phyloP scores from a whole-genome alignment of 1,140 invertebrate genomes.

The Armadillidium nasatum region DNA sequence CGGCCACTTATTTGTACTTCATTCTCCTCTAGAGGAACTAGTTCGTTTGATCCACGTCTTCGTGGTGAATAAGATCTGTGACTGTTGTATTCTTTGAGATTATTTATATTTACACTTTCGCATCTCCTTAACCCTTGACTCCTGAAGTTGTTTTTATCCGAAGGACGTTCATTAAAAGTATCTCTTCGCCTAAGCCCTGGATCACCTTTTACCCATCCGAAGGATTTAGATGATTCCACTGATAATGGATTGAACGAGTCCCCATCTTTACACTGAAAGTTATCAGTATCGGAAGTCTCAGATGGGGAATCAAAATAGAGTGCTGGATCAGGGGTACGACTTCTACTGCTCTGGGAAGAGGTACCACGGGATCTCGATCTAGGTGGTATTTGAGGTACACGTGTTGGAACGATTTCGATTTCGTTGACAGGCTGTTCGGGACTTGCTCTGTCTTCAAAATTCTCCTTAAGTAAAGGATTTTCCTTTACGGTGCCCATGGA shows the following conservation, averaged over 20 bases:
- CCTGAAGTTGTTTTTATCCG: constrained; percentile 24
- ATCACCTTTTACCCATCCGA: constrained; percentile 39
- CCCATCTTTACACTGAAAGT: constrained; percentile 21
- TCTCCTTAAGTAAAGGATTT: constrained; percentile 29
- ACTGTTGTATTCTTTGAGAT: constrained; percentile 39
- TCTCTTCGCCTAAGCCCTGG: constrained; percentile 34
- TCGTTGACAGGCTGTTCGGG: constrained; percentile 48
- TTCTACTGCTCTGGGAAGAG: constrained; percentile 53
- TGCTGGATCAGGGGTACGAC: constrained; percentile 53
- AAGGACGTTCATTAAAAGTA: constrained; percentile 33
- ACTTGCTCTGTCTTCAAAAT: constrained; percentile 38
- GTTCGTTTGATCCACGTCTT: constrained; percentile 31
- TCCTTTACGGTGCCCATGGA: constrained; percentile 44
- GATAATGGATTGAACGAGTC: constrained; percentile 34
- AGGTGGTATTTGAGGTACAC: constrained; percentile 58
- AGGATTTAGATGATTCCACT: constrained; percentile 41
- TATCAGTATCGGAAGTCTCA: constrained; percentile 45
- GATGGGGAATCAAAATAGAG: constrained; percentile 60
- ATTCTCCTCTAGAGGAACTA: constrained; percentile 35
- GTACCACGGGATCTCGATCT: constrained; percentile 55
- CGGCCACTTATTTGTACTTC: constrained; percentile 42
- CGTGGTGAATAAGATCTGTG: constrained; percentile 36
- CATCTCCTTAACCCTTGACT: constrained; percentile 30
- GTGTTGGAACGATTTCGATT: constrained; percentile 59
- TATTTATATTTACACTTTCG: constrained; percentile 40